phyloP scores from a whole-genome alignment of 2,113 vertebrate species.

The Neomonachus schauinslandi region DNA sequence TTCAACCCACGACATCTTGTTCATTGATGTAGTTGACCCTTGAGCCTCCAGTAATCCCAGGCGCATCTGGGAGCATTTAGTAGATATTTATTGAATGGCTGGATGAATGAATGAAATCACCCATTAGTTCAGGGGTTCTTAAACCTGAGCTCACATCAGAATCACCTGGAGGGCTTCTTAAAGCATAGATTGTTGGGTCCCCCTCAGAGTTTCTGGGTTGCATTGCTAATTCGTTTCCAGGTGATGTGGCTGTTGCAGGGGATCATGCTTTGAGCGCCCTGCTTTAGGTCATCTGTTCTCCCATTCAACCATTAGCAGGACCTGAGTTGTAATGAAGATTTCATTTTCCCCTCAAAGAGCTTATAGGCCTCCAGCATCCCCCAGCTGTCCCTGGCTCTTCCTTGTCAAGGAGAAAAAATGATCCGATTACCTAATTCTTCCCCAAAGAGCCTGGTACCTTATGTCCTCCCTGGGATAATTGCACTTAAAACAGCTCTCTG shows the following conservation, averaged over 20 bases:
- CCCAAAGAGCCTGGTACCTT: not conserved
- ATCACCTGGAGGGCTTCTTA: not conserved
- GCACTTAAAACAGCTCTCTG: not conserved
- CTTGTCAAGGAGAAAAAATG: not conserved
- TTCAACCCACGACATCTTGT: no score
- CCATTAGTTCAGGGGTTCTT: not conserved
- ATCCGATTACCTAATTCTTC: not conserved
- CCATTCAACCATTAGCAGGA: not conserved
- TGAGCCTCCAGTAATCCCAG: not conserved
- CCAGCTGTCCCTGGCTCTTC: not conserved
- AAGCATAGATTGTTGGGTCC: not conserved
- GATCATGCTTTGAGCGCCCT: rapidly evolving
- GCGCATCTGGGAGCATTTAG: not conserved
- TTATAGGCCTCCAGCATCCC: not conserved
- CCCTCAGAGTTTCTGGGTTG: not conserved
- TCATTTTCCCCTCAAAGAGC: not conserved
- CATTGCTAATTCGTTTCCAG: not conserved
- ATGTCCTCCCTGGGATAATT: not conserved
- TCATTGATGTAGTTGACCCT: not conserved
- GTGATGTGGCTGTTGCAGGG: not conserved
- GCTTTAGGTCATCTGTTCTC: not conserved
- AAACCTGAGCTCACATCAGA: not conserved
- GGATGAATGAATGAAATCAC: not conserved
- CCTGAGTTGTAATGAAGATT: not conserved
- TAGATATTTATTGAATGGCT: not conserved